Evolutionary conservation across 2,797 vertebrate species (phyloP).

Genomic region (Loris lydekkerianus): DNA sequence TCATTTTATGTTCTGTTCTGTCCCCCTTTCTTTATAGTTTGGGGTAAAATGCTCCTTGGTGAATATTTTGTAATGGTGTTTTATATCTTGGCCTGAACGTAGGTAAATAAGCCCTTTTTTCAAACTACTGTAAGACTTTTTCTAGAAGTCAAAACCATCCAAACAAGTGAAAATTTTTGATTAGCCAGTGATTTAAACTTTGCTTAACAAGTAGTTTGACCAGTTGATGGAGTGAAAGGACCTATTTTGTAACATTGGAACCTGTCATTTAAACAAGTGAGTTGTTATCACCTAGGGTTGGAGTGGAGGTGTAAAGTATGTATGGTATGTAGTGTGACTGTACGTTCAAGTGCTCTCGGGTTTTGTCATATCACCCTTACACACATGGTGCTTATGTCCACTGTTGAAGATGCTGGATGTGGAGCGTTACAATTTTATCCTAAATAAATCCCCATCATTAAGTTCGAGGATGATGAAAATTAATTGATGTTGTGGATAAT

Average conservation of each 20-base stretch:
- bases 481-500: background rate
- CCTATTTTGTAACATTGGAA: constrained; percentile 50
- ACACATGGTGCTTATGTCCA: background rate
- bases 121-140: constrained; percentile 40
- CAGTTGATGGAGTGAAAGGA: constrained; percentile 43
- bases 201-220: constrained; percentile 44
- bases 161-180: constrained; percentile 54
- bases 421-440: background rate
- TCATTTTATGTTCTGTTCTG: background rate
- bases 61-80: constrained; percentile 59
- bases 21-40: constrained; percentile 35
- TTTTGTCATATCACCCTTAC: background rate
- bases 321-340: background rate
- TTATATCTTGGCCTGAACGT: constrained; percentile 39
- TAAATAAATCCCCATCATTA: background rate
- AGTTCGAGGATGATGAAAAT: constrained; percentile 27
- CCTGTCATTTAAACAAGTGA: constrained; percentile 9
- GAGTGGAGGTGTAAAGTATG: background rate
- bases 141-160: constrained; percentile 49
- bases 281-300: constrained; percentile 21
- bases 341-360: background rate
- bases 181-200: constrained; percentile 59
- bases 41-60: background rate
- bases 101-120: constrained; percentile 6
- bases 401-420: background rate